Base-by-base conservation (phyloP, 92 coral and sea anemone genomes). In the Isaurus tuberculatus region DNA sequence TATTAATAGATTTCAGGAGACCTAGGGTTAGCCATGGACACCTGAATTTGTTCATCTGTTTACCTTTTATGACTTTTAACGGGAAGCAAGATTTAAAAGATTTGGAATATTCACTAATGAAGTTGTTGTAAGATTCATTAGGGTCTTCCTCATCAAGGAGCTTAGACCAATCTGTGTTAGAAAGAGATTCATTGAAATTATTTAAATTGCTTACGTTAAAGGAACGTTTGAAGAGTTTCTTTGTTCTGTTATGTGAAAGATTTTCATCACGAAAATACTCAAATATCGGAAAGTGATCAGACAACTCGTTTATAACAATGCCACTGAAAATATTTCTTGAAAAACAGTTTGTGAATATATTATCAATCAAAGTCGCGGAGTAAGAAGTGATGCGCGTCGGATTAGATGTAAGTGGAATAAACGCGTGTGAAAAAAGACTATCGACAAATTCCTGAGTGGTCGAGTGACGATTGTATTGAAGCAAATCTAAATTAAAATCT, bases 211-310 rank as follows among this genome's bases (percentile, higher is more conserved):
- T 61, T 3, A 5, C 29, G 15, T 61, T 20, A 20, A 61, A 19
- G 27, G 9, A 0, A 20, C 68, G 68, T 19, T 19, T 61, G 15
- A 22, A 19, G 8, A 61, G 1, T 28, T 61, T 57, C 1, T 61
- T 61, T 61, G 27, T 5, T 22, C 8, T 28, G 27, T 13, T 22
- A 3, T 13, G 28, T 61, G 32, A 2, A 19, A 28, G 28, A 13
- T 19, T 61, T 61, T 61, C 29, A 0, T 28, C 29, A 28, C 32
- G 27, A 22, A 61, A 22, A 22, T 22, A 22, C 13, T 27, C 32
- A 13, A 61, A 61, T 19, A 61, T 28, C 8, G 68, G 68, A 19
- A 61, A 61, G 68, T 61, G 64, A 23, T 55, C 64, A 55, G 64
- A 55, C 5, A 55, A 17, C 5, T 55, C 0, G 14, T 55, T 55